These are phyloP conservation scores for Chloromyia formosa DNA, from an alignment of 2,888 invertebrate genomes.

Conservation along the genomic window DNA sequence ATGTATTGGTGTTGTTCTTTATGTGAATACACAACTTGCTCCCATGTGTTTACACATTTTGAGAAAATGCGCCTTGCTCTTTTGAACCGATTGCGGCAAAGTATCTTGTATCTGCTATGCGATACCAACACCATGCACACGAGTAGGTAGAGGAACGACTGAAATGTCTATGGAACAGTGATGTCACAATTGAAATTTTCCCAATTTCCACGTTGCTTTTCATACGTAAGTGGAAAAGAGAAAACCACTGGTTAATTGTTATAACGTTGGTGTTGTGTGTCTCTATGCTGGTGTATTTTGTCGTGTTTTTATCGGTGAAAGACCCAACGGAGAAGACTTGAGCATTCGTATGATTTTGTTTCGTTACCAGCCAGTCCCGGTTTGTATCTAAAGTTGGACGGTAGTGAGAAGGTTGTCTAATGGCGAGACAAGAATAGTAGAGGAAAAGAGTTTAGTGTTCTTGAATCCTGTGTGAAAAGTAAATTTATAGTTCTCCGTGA, in stretches of 20 bases:
- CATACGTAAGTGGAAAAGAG: constrained; percentile 32
- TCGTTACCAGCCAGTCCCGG: constrained; percentile 48
- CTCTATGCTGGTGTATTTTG: neutral
- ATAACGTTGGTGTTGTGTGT: neutral
- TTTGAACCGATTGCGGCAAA: neutral
- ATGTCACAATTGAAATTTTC: constrained; percentile 34
- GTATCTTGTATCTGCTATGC: constrained; percentile 27
- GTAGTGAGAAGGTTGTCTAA: constrained; percentile 45
- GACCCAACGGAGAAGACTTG: constrained; percentile 28
- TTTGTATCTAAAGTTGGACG: constrained; percentile 46
- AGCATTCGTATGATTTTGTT: constrained; percentile 40
- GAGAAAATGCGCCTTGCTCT: neutral
- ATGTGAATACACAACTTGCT: neutral
- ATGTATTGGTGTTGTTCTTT: constrained; percentile 5
- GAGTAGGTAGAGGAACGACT: neutral
- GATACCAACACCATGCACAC: constrained; percentile 1
- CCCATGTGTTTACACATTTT: neutral
- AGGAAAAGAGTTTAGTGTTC: neutral
- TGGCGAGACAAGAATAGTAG: constrained; percentile 35
- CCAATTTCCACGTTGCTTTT: constrained; percentile 10
- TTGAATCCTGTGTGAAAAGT: neutral
- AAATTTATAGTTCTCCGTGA: neutral
- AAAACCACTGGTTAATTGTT: neutral
- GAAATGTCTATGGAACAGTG: constrained; percentile 34
- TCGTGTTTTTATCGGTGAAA: constrained; percentile 34